Base-by-base conservation (phyloP, 2,113 vertebrate species). In the Entelurus aequoreus region DNA sequence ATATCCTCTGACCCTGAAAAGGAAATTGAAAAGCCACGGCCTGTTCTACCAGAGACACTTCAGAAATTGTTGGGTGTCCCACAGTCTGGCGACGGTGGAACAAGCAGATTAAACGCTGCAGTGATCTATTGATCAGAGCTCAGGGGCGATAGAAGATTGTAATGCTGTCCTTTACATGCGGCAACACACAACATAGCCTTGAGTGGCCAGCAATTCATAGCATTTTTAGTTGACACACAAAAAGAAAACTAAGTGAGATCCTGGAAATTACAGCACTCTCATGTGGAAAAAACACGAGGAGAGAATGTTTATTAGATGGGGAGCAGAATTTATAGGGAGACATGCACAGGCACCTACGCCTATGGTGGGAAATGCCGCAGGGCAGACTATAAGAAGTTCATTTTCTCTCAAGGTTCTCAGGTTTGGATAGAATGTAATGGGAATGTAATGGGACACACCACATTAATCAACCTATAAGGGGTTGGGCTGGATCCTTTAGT, bases 51-150 rank as follows among this genome's bases (percentile, higher is more conserved):
- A 21, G 51, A 21, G 72, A 58, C 19, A 54, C 71, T 77, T 70
- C 61, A 59, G 68, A 56, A 54, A 65, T 59, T 35, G 46, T 53
- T 4, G 65, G 42, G 72, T 64, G 64, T 67, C 63, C 61, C 40
- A 40, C 75, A 53, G 68, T 75, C 52, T 80, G 80, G 75, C 57
- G 57, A 71, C 68, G 78, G 72, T 63, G 65, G 69, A 55, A 66
- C 48, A 0, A 53, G 72, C 72, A 86, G 85, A 87, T 84, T 86
- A 82, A 87, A 87, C 70, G 72, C 79, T 74, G 78, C 77, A 82
- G 79, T 48, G 79, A 72, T 83, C 74, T 85, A 87, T 82, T 75
- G 85, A 88, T 87, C 80, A 70, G 63, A 72, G 78, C 67, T 16
- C 58, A 6, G 40, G 28, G 28, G 72, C 53, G 38, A 44, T 44